These are phyloP conservation scores for Eupithecia abbreviata DNA, from an alignment of 2,888 invertebrate genomes.

Conservation along the genomic window DNA sequence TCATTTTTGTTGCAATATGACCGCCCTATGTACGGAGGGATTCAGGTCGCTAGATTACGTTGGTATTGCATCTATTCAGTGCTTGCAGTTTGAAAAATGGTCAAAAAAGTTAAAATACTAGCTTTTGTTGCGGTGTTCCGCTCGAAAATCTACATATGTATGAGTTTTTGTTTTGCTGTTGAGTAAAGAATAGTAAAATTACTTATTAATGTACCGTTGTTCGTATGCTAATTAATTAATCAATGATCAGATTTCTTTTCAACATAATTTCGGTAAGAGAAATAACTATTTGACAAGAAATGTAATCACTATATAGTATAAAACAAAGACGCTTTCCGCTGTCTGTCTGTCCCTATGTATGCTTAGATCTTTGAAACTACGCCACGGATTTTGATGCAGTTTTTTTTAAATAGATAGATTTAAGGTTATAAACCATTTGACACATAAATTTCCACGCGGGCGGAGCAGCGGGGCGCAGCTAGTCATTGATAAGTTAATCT, in stretches of 20 bases:
- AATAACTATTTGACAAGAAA: background rate
- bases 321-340: too few species aligned
- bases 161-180: background rate
- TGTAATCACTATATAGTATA: background rate
- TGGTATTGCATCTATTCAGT: conserved; percentile 12
- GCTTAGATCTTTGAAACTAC: too few species aligned
- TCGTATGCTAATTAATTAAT: background rate
- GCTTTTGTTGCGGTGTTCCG: background rate
- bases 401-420: too few species aligned
- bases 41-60: conserved; percentile 16
- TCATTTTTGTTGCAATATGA: conserved; percentile 56
- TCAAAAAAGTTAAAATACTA: background rate
- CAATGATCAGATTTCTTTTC: background rate
- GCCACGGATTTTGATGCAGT: too few species aligned
- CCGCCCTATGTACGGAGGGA: conserved; percentile 33
- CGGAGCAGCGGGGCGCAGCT: too few species aligned
- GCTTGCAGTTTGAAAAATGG: background rate
- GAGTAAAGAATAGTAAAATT: background rate
- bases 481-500: background rate
- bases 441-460: too few species aligned
- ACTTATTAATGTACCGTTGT: background rate
- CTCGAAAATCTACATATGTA: background rate
- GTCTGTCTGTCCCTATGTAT: too few species aligned
- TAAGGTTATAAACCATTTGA: too few species aligned
- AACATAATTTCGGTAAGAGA: background rate